Conservation (phyloP, 53 echinoderm and acorn worm species). For the Mesocentrotus franciscanus region DNA sequence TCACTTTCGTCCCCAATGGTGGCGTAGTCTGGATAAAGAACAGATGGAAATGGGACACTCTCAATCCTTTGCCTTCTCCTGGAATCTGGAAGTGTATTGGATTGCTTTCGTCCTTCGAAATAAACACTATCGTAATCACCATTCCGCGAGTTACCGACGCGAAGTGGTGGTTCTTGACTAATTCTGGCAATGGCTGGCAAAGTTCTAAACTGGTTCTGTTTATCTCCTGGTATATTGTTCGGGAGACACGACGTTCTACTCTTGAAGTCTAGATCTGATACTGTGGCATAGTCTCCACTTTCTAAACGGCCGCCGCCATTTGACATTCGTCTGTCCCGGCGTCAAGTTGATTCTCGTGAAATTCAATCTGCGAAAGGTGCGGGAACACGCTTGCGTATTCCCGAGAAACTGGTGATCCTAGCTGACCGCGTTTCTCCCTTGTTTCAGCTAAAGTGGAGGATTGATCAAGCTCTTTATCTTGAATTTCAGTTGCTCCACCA, state of each 20-base stretch:
- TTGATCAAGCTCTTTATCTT: neutral
- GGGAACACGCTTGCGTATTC: conserved; percentile 60
- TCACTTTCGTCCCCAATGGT: conserved; percentile 42
- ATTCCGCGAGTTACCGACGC: neutral
- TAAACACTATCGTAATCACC: conserved; percentile 65
- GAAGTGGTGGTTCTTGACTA: neutral
- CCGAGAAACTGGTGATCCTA: neutral
- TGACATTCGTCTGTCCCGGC: neutral
- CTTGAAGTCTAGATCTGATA: conserved; percentile 31
- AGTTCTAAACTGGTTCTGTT: neutral
- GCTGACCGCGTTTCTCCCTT: neutral
- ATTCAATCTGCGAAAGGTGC: neutral
- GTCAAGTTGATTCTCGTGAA: neutral
- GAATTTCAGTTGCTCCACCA: neutral
- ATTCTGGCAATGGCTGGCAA: conserved; percentile 23
- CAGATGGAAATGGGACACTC: conserved; percentile 35
- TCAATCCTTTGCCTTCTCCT: neutral
- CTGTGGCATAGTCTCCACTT: conserved; percentile 49
- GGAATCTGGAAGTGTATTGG: conserved; percentile 37
- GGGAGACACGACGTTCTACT: neutral
- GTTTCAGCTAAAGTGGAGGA: neutral
- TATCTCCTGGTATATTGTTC: neutral
- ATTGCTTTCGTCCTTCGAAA: conserved; percentile 40
- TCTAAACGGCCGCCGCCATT: neutral
- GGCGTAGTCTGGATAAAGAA: conserved; percentile 47